Conservation (phyloP, 2,113 vertebrate genomes). For the Cryptotis parvus region DNA sequence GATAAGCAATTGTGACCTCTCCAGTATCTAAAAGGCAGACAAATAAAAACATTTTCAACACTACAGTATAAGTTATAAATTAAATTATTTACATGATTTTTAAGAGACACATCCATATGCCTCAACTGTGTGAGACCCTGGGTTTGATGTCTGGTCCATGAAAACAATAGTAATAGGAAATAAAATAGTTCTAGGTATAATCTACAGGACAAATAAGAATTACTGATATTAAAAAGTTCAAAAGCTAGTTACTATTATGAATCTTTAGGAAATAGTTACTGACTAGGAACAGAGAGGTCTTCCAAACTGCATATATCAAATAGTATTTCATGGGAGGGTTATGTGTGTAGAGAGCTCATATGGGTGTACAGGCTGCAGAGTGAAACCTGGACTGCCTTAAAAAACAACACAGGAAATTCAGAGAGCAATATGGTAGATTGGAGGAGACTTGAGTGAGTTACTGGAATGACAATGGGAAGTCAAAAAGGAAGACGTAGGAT, state of each 20-base stretch:
- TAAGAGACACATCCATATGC: too few species aligned
- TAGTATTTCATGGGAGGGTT: not conserved
- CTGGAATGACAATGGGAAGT: not conserved
- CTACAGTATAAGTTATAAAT: not conserved
- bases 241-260: not conserved
- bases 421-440: not conserved
- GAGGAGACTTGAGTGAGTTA: not conserved
- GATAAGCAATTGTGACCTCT: conserved; percentile 65
- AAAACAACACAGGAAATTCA: not conserved
- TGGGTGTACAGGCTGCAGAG: fast-evolving
- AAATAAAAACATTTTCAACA: too few species aligned
- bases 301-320: fast-evolving
- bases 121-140: too few species aligned
- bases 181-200: not conserved
- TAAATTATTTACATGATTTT: not conserved
- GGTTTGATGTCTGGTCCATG: too few species aligned
- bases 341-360: not conserved
- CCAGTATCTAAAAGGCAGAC: conserved; percentile 60
- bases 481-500: not conserved
- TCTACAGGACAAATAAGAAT: not conserved
- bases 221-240: not conserved
- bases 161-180: too few species aligned
- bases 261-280: not conserved
- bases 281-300: not conserved
- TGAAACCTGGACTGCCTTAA: not conserved